Conservation (phyloP, 2,888 invertebrate genomes). For the Antheraea yamamai region DNA sequence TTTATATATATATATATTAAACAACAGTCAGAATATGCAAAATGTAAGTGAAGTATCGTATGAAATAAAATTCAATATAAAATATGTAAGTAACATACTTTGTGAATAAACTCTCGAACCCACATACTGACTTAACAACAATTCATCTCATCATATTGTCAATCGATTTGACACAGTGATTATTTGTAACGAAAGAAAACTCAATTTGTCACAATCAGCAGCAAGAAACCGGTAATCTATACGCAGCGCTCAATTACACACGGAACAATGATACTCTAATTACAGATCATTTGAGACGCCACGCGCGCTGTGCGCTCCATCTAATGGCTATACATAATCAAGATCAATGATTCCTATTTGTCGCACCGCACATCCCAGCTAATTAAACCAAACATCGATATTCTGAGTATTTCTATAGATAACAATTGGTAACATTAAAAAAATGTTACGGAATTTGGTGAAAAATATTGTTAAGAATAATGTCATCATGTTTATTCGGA, state of each 20-base stretch:
- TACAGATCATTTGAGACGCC: constrained; percentile 75
- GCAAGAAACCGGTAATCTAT: constrained; percentile 53
- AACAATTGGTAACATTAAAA: constrained; percentile 30
- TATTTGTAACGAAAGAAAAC: constrained; percentile 60
- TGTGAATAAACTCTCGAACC: constrained; percentile 18
- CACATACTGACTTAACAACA: neutral
- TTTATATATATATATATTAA: neutral
- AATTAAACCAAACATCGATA: neutral
- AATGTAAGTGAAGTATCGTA: too few relatives aligned
- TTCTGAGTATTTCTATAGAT: constrained; percentile 28
- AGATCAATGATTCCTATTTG: constrained; percentile 44
- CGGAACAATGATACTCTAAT: constrained; percentile 77
- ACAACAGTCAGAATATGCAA: neutral
- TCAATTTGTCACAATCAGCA: constrained; percentile 74
- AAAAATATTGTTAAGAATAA: neutral
- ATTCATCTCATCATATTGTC: neutral
- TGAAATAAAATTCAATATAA: too few relatives aligned
- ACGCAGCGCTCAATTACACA: constrained; percentile 62
- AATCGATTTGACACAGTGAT: neutral
- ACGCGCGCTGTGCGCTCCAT: constrained; percentile 53
- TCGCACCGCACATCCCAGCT: constrained; percentile 5
- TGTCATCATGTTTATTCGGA: neutral
- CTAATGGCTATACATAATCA: constrained; percentile 69
- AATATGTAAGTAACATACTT: neutral
- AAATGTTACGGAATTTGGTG: constrained; percentile 21